Base-by-base conservation (phyloP, 2,888 invertebrate species). In the Drosophila dives region DNA sequence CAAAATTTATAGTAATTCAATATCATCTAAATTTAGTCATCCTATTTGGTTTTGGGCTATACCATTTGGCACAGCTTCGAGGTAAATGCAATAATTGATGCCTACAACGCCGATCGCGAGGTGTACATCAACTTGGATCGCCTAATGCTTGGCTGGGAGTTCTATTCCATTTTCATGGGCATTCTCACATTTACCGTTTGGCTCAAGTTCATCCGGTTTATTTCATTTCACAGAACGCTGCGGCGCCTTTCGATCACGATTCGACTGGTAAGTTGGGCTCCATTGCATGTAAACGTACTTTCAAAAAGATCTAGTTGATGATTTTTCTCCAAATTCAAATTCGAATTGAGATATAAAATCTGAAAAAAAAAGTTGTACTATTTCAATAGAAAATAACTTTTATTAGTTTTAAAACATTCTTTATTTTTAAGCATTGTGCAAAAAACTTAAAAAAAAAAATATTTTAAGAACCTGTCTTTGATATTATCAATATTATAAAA, bases 171-270 rank as follows among this genome's bases (percentile, higher is more conserved):
- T 10, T 1, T 11, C 5, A 10, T 65, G 11, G 72, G 53, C 0
- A 1, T 42, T 15, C 20, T 77, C 6, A 10, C n/a, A 7, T 45
- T 34, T 23, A 0, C 2, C 1, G 17, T 32, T 0, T 75, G 75
- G 78, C 26, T 66, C 0, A 75, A 72, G 42, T 1, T 40, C 0
- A 3, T 72, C 1, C 11, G 72, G n/a, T 77, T 63, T 12, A 2
- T 77, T 0, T 45, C 66, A 0, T 77, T 75, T 17, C 75, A 77
- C 36, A 23, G 67, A 4, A 29, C 73, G 0, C 40, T 66, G 3
- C 51, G 20, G 20, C 48, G 36, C 5, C 20, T 75, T 6, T 1
- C 36, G 17, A n/a, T n/a, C 0, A 34, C 49, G 0, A 2, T 67
- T 8, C 0, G 8, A 20, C 2, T n/a, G 72, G 75, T 75, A 53